Base-by-base conservation (phyloP, 2,888 invertebrate genomes). In the Ceriagrion tenellum region DNA sequence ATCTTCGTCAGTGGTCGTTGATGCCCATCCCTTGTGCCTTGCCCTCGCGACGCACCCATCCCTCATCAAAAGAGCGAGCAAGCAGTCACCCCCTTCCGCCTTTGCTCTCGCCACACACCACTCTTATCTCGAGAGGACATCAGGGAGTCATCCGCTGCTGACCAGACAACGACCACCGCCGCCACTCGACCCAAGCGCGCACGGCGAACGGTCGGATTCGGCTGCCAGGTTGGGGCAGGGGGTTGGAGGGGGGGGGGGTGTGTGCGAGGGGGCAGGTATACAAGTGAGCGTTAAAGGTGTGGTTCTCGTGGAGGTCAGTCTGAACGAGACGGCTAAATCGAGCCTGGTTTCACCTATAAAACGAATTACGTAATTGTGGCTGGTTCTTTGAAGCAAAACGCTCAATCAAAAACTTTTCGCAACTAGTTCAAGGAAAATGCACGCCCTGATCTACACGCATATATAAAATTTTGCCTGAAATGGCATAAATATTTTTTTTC, bases 51-150 rank as follows among this genome's bases (percentile, higher is more conserved):
- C 81, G 81, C 81, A 16, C 35, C 16, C 81, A 81, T 69, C 69
- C 69, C 69, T 69, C 81, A 81, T 30, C 81, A 18, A 81, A 26
- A 12, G 81, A 16, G 81, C 81, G 35, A 35, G 35, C 35, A 81
- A 16, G 30, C 35, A 81, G 30, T 35, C 35, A 16, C 10, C 81
- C 74, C 35, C 12, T 26, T n/a, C 69, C 69, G 26, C n/a, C n/a
- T 26, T 12, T 16, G 13, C 26, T 13, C 35, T 35, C 35, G 81
- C 35, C 69, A 69, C 63, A 69, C 63, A n/a, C 47, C 93, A 23
- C 69, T 69, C 69, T 93, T 93, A 93, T 93, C 93, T 63, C 26
- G 23, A 55, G 47, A 69, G 93, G 93, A 93, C 93, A 93, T 93
- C 93, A 55, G 69, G 35, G 35, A 63, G 40, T 63, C 63, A 16